Base-by-base conservation (phyloP, 2,113 vertebrate genomes). In the Lichenostomus cassidix region DNA sequence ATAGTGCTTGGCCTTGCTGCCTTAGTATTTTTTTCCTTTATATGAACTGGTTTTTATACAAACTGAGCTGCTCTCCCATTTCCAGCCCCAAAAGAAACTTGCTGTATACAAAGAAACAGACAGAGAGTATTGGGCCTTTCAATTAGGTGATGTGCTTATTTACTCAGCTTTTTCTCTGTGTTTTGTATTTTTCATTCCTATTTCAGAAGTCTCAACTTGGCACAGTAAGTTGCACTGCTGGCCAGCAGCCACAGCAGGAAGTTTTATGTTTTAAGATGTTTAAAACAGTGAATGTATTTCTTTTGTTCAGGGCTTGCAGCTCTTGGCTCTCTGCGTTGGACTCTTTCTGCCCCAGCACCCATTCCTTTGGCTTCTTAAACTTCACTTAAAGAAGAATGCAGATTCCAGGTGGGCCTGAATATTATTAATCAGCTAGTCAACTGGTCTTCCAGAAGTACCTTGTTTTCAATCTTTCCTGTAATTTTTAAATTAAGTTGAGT, bases 301-400 rank as follows among this genome's bases (percentile, higher is more conserved):
- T 89, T 97, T 64, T 96, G 52, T 94, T 64, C 83, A 99, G 99
- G 99, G 98, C 62, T 99, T 99, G 99, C 99, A 99, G 98, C 98
- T 99, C 83, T 97, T 99, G 85, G 99, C 99, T 7, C 97, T 99
- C 97, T 99, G 98, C 18, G 97, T 99, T 15, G 99, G 99, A 35
- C 98, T 99, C 80, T 99, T 99, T 94, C 98, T 99, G 83, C 99
- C 99, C 33, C 99, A 99, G 81, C 99, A 99, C 73, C 99, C 98
- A 47, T 99, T 99, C 97, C 98, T 99, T 77, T 99, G 99, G 99
- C 98, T 99, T 92, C 98, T 99, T 70, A 98, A 98, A 91, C 97
- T 98, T 82, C 99, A 99, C 92, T 98, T 99, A 47, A 99, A 98
- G 96, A 98, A 98, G 96, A 99, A 99, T 19, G 98, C 98, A 63